These are phyloP conservation scores for Todiramphus chloris DNA, from an alignment of 2,113 vertebrate species.

Conservation along the genomic window DNA sequence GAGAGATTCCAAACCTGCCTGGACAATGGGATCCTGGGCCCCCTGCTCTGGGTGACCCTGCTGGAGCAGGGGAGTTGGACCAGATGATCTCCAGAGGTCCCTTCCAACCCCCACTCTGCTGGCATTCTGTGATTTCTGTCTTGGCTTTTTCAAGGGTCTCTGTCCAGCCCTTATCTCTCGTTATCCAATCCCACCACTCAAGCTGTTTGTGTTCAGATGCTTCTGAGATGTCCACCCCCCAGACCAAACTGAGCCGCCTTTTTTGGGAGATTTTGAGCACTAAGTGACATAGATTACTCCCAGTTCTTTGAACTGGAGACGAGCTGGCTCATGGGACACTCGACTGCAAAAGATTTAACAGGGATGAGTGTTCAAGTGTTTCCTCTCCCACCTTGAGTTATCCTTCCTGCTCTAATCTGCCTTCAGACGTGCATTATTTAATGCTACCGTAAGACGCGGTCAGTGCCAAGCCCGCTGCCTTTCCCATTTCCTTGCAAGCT, in stretches of 20 bases:
- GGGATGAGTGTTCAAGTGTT: background rate
- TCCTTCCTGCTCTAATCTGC: background rate
- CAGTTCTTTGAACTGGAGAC: background rate
- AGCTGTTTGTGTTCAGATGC: background rate
- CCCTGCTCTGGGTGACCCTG: background rate
- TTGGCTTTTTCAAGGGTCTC: background rate
- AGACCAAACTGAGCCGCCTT: background rate
- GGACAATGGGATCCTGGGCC: background rate
- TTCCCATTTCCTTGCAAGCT: background rate
- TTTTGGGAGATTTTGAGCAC: background rate
- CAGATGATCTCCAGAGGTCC: background rate
- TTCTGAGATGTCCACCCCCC: background rate
- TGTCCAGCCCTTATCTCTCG: background rate
- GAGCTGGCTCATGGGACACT: background rate
- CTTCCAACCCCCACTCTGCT: background rate
- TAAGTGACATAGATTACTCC: background rate
- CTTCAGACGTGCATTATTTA: background rate
- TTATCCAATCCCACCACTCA: background rate
- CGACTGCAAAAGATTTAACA: background rate
- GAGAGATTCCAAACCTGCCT: too few relatives aligned
- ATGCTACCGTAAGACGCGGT: background rate
- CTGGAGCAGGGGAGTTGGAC: background rate
- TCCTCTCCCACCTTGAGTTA: background rate
- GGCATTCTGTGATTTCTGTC: background rate
- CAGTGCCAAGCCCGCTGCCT: background rate